phyloP scores from a whole-genome alignment of 1,140 invertebrate genomes.

The Neodiprion pinetum region DNA sequence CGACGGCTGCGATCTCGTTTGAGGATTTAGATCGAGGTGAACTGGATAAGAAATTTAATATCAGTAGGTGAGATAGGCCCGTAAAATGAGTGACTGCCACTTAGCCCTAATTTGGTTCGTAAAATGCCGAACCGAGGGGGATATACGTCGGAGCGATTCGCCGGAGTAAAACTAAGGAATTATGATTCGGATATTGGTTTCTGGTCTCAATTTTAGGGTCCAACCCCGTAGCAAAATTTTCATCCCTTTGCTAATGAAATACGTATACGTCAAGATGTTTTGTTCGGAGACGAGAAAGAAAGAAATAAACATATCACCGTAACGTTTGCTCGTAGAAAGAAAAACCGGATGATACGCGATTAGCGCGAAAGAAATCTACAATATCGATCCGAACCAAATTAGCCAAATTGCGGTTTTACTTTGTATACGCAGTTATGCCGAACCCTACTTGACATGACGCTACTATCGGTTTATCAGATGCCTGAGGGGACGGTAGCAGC shows the following conservation, averaged over 20 bases:
- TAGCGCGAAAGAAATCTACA: no score
- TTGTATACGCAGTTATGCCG: background rate
- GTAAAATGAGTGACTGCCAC: conserved; percentile 63
- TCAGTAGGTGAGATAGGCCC: conserved; percentile 62
- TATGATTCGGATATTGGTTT: conserved; percentile 57
- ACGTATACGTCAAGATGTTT: conserved; percentile 24
- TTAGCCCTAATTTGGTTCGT: conserved; percentile 62
- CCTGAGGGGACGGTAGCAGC: conserved; percentile 47
- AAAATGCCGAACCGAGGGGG: conserved; percentile 40
- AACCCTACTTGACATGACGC: conserved; percentile 31
- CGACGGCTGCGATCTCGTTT: no score
- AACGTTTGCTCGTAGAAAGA: no score
- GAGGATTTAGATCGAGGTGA: background rate
- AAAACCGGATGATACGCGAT: no score
- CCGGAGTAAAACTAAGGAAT: conserved; percentile 53
- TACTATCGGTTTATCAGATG: conserved; percentile 61
- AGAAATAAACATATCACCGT: background rate
- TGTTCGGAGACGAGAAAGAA: background rate
- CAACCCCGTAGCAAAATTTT: no score
- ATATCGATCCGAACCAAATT: background rate
- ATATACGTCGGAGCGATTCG: conserved; percentile 20
- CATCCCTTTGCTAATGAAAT: conserved; percentile 34
- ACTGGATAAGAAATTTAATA: conserved; percentile 60
- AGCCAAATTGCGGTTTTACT: background rate
- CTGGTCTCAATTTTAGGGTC: conserved; percentile 36